Evolutionary conservation across 64 coral and sea anemone species (phyloP), one percentile per base, ranked within the genome.

Genomic region (Montipora cactus): DNA sequence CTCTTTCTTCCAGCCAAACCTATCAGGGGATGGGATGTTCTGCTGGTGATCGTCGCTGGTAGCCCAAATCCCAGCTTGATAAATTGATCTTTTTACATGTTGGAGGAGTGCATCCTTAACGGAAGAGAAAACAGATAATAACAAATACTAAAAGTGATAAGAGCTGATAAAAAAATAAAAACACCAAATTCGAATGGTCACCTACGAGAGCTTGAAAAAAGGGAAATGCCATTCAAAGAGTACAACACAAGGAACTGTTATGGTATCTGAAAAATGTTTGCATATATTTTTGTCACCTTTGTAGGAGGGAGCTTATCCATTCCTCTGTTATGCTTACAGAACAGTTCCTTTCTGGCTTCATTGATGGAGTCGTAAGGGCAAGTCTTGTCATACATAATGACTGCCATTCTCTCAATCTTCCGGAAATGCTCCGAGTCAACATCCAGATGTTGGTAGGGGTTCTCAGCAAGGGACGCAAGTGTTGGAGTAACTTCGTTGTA

Each of bases 251-350:
- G 51, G n/a, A 81, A 12, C 61, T 16, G 61, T 64, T 64, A 64
- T 64, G 9, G 61, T 64, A 64, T 14, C 10, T 86, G 94, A 47
- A 87, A 87, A 87, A 77, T 55, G 59, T 77, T 67, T 44, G 9
- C 15, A 10, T 94, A 79, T 67, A n/a, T 95, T 71, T 71, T 71
- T 71, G 20, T 71, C 68, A 95, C 75, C 94, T 95, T 81, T 76
- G 89, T 95, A 5, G 94, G 94, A 21, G 89, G 94, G 14, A 95
- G 81, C 69, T 95, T 95, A 16, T 88, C 94, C 81, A 95, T 77
- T 4, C 37, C 70, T 47, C 94, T 86, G 66, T 87, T 87, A 23
- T 72, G 80, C 80, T 91, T 95, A 53, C 80, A 85, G 75, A 95
- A 95, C 7, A 90, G 59, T 9, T 79, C 57, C 58, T 46, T 95